Evolutionary conservation across 2,797 vertebrate species (phyloP), one percentile per base, ranked within the genome.

Genomic region (Alca torda): DNA sequence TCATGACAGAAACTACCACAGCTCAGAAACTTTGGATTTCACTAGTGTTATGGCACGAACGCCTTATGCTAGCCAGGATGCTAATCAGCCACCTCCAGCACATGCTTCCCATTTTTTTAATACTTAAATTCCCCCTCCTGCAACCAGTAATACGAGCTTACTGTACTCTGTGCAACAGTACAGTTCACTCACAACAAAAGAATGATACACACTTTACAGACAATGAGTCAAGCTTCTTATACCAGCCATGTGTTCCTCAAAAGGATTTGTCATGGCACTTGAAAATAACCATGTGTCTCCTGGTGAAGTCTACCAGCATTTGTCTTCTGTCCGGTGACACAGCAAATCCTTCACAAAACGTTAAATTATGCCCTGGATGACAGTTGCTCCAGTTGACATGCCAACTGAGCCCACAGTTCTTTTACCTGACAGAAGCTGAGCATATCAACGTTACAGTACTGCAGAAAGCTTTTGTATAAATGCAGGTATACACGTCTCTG

Each of bases 271-370:
- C 74, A 54, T n/a, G 85, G 70, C 77, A 64, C 79, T 84, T 84
- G 61, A 87, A 95, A 82, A 88, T 3, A 84, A 28, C 67, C 65
- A 41, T 30, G 69, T 75, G 73, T 43, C 80, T 74, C 53, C 77
- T 60, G 33, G 45, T 87, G 37, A 80, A 83, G 56, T 9, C 77
- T 51, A 89, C 26, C 65, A 89, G 70, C 67, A 93, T 73, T 90
- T 92, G 72, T 60, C 90, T 94, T 69, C 64, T 51, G 46, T 20
- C 74, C 3, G 1, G 90, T 96, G 95, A 95, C 93, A 93, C 60
- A 92, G 90, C 86, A 95, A 75, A 96, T 83, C 68, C 75, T 87
- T 54, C 17, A 37, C 56, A 85, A 86, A 90, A 89, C 30, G 89
- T 76, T 56, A 41, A 75, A 59, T 30, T 61, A 28, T 33, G 65